Conservation (phyloP, 2,113 vertebrate species). For the Rhipidura dahli region DNA sequence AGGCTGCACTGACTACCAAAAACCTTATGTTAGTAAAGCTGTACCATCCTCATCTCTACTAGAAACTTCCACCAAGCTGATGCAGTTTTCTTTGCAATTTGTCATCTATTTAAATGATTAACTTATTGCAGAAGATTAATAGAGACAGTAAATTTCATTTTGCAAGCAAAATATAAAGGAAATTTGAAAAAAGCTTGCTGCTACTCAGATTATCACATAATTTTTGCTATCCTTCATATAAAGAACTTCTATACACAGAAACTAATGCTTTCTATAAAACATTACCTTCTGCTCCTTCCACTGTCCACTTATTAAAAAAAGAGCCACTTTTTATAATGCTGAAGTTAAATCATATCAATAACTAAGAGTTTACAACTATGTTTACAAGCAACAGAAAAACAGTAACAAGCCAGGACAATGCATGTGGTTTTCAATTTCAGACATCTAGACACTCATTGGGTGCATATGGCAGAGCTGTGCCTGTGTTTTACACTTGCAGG, state of each 20-base stretch:
- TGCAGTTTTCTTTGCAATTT: background rate
- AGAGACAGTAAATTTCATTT: background rate
- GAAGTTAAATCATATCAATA: background rate
- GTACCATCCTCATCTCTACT: background rate
- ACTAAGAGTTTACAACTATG: background rate
- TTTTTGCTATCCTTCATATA: background rate
- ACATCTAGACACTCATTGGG: background rate
- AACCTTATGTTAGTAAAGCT: background rate
- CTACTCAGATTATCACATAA: background rate
- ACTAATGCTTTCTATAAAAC: background rate
- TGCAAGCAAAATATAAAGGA: background rate
- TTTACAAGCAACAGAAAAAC: background rate
- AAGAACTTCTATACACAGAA: background rate
- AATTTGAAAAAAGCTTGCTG: background rate
- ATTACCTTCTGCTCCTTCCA: background rate
- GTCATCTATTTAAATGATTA: background rate
- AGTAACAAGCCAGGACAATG: background rate
- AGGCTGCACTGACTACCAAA: background rate
- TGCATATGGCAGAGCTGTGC: background rate
- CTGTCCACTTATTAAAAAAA: background rate
- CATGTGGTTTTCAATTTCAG: background rate
- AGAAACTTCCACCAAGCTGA: background rate
- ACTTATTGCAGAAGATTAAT: background rate
- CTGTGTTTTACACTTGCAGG: background rate
- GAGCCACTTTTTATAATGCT: background rate